A percentile compares a stretch with the other conserved stretches of the same genome.
Conservation (phyloP, 2,113 vertebrate genomes). For the Apodemus sylvaticus region DNA sequence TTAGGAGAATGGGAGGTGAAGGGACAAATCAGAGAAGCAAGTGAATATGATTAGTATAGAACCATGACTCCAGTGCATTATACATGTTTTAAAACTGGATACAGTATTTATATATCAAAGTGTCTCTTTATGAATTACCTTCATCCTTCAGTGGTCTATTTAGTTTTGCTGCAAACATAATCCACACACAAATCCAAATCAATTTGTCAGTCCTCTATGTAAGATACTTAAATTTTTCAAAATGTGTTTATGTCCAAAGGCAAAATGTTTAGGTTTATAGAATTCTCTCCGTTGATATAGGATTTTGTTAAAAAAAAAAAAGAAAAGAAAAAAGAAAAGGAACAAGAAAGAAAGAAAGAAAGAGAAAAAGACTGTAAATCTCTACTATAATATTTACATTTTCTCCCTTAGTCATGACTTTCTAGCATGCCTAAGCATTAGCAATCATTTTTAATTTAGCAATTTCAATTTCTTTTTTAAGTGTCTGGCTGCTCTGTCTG, state of each 20-base stretch:
- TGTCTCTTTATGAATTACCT: constrained; percentile 74
- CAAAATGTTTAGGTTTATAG: constrained; percentile 69
- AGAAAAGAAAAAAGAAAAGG: too few species aligned
- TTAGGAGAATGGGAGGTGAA: constrained; percentile 70
- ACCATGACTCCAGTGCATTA: constrained; percentile 56
- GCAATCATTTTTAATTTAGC: constrained; percentile 59
- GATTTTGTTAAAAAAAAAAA: neutral
- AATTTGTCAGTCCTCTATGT: constrained; percentile 67
- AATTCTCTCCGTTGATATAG: constrained; percentile 54
- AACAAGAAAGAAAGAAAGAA: neutral
- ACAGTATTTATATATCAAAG: constrained; percentile 72
- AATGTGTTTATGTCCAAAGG: constrained; percentile 73
- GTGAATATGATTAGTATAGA: constrained; percentile 61
- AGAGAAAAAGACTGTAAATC: constrained; percentile 46
- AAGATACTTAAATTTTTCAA: constrained; percentile 69
- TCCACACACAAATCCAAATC: constrained; percentile 70
- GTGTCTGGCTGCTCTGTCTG: neutral
- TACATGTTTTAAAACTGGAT: constrained; percentile 74
- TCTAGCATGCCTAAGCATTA: neutral
- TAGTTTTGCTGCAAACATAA: constrained; percentile 53
- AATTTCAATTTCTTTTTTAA: constrained; percentile 50
- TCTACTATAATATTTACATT: constrained; percentile 42
- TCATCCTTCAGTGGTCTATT: constrained; percentile 59
- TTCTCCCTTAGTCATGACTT: constrained; percentile 37
- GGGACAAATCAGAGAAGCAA: constrained; percentile 41